Evolutionary conservation across 2,113 vertebrate genomes (phyloP), one percentile per base, ranked within the genome.

Genomic region (Peucedramus taeniatus): DNA sequence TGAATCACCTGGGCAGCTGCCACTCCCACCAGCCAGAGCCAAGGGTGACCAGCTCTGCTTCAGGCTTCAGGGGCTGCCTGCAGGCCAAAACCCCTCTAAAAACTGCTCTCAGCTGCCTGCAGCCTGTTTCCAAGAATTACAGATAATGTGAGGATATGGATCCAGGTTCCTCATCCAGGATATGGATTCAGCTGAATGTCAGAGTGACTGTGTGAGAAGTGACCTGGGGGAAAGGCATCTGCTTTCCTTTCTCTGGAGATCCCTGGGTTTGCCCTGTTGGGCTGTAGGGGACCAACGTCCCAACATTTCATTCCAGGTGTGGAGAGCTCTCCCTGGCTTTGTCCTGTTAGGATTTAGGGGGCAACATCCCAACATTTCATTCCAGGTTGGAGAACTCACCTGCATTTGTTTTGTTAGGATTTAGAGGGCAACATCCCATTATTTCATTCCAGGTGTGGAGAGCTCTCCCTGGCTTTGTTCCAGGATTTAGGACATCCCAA

Each of bases 1-100:
- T 84, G 87, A 96, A 68, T 90, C 88, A 80, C 63, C 45, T 21
- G 30, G 17, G 65, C 37, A 79, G 78, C 87, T 47, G 51, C 90
- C 39, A 7, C 56, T 87, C 21, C 65, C 81, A 30, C 72, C 61
- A 53, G 72, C 65, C 57, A n/a, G 53, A 81, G 51, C 39, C 47
- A 49, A 72, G 53, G 45, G n/a, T 54, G 85, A 65, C n/a, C 79
- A 83, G 68, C 71, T 86, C 59, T 39, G 79, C 75, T 65, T 31
- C 39, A 20, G 59, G 33, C 59, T 77, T 13, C 5, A 1, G 56
- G 69, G 51, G 14, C 64, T 74, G 11, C 1, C 1, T 24, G n/a
- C 6, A 15, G 69, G 51, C 71, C 76, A 16, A 65, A 90, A 39
- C 27, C 37, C 50, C 54, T 42, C 83, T 26, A 9, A 61, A 37